A percentile compares a stretch with the other conserved stretches of the same genome.
phyloP scores from a whole-genome alignment of 2,888 invertebrate genomes.

The Zygogramma bicolorata region DNA sequence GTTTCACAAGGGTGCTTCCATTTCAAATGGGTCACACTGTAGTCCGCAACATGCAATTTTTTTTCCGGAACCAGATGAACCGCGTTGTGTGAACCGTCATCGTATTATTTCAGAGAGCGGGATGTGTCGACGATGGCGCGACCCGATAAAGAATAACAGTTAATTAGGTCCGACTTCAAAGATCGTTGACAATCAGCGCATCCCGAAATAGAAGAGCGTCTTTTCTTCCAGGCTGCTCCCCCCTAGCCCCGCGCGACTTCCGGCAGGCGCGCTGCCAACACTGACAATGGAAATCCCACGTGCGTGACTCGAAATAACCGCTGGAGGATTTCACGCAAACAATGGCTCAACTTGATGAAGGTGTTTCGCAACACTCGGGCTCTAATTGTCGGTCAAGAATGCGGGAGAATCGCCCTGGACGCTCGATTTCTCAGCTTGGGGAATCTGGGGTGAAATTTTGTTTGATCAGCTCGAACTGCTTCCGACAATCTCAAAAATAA shows the following conservation, averaged over 20 bases:
- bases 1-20: no score
- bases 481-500: no score
- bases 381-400: conserved; percentile 20
- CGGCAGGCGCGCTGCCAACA: conserved; percentile 65
- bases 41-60: no score
- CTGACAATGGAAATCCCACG: conserved; percentile 66
- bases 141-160: conserved; percentile 59
- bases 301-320: conserved; percentile 57
- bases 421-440: no score
- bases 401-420: background rate
- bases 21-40: no score
- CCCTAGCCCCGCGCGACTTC: conserved; percentile 56
- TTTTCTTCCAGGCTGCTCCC: conserved; percentile 38
- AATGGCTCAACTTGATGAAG: conserved; percentile 46
- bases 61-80: no score
- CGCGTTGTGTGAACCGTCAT: background rate
- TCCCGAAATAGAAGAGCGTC: conserved; percentile 58
- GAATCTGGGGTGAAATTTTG: no score
- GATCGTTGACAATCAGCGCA: conserved; percentile 62
- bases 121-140: conserved; percentile 53
- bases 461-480: no score
- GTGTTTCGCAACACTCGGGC: conserved; percentile 6
- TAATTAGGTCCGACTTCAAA: conserved; percentile 64
- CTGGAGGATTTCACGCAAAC: conserved; percentile 52
- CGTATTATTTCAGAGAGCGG: conserved; percentile 48